phyloP scores from a whole-genome alignment of 2,888 invertebrate species.

The Pinctada fucata region DNA sequence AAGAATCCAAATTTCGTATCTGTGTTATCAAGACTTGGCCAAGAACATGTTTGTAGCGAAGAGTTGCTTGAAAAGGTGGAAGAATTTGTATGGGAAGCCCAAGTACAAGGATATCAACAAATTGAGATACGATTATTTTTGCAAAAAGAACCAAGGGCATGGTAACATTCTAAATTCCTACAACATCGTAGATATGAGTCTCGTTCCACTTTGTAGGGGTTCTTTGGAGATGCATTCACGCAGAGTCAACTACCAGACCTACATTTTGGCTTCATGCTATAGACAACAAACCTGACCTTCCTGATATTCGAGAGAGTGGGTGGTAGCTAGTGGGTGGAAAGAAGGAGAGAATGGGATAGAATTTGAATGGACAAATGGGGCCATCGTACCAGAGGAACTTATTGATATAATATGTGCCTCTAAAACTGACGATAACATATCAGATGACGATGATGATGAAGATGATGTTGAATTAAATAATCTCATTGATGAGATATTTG shows the following conservation, averaged over 20 bases:
- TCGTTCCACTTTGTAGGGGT: constrained; percentile 39
- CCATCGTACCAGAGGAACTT: background rate
- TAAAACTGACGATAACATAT: background rate
- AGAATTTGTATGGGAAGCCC: background rate
- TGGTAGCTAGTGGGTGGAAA: background rate
- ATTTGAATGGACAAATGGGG: background rate
- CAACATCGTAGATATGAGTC: constrained; percentile 35
- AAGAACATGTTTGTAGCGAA: background rate
- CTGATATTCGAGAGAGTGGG: constrained; percentile 3
- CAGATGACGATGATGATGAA: background rate
- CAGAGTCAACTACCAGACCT: constrained; percentile 37
- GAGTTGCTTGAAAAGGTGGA: background rate
- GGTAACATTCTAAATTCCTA: background rate
- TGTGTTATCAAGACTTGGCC: background rate
- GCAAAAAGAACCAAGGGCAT: background rate
- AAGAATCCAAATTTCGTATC: constrained; percentile 33
- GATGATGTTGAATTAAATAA: background rate
- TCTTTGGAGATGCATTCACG: constrained; percentile 35
- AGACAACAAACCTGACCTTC: constrained; percentile 19
- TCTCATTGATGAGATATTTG: background rate
- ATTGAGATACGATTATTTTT: background rate
- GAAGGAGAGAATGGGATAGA: background rate
- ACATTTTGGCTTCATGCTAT: constrained; percentile 31
- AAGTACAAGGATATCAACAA: background rate
- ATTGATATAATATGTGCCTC: background rate